Evolutionary conservation across 1,140 invertebrate species (phyloP).

Genomic region (Drosophila ambigua): DNA sequence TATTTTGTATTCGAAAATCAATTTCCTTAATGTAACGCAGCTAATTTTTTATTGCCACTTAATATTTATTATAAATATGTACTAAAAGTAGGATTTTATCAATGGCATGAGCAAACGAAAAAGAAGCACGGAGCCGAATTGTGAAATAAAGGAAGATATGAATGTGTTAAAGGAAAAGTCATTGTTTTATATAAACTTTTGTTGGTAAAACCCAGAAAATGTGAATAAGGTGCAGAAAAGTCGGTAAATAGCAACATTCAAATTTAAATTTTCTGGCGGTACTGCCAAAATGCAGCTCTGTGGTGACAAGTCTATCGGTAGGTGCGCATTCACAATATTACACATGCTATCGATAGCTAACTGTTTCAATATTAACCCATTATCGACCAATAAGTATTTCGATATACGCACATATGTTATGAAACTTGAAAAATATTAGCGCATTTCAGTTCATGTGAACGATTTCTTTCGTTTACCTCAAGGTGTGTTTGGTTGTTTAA

Average conservation of each 20-base stretch:
- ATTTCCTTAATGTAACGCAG: conserved; percentile 41
- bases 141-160: conserved; percentile 68
- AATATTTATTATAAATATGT: conserved; percentile 51
- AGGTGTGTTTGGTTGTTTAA: no score
- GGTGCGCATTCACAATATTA: no score
- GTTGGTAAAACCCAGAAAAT: neutral
- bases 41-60: conserved; percentile 64
- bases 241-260: neutral
- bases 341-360: no score
- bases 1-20: conserved; percentile 49
- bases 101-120: conserved; percentile 30
- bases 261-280: neutral
- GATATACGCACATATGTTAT: no score
- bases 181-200: conserved; percentile 3
- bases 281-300: neutral
- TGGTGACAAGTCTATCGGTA: neutral
- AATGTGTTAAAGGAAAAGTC: conserved; percentile 53
- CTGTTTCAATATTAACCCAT: no score
- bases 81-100: conserved; percentile 39
- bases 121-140: conserved; percentile 36
- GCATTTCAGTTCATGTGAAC: no score
- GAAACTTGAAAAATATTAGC: no score
- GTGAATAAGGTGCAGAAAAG: no score
- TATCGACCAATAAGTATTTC: no score
- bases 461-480: no score